Percentiles rank a stretch among this genome's conserved stretches.
These are phyloP conservation scores for Octomys mimax DNA, from an alignment of 2,797 vertebrate genomes.

Conservation along the genomic window DNA sequence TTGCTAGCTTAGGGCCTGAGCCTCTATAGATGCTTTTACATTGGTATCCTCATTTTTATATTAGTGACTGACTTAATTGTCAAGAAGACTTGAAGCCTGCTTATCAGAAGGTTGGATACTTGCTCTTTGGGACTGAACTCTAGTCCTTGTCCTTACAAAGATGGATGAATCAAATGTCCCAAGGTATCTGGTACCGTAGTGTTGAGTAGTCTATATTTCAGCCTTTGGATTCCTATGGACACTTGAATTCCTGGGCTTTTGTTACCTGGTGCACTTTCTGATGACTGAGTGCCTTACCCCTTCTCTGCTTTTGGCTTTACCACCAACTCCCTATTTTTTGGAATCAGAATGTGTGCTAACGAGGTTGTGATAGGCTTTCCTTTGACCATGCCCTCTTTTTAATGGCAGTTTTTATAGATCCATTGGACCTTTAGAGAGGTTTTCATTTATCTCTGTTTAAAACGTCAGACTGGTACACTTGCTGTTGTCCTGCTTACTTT, in stretches of 20 bases:
- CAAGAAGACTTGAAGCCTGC: background rate
- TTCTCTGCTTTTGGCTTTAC: background rate
- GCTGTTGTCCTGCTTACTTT: background rate
- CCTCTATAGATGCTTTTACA: background rate
- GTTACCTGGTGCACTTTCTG: background rate
- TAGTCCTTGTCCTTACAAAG: background rate
- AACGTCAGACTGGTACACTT: background rate
- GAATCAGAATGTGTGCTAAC: background rate
- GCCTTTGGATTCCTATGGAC: background rate
- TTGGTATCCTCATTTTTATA: background rate
- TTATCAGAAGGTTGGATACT: constrained; percentile 34
- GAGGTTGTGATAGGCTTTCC: background rate
- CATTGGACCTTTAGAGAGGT: background rate
- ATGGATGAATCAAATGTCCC: background rate
- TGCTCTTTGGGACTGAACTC: background rate
- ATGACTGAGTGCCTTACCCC: background rate
- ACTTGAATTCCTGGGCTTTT: background rate
- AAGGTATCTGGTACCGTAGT: no score
- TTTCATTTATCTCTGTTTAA: background rate
- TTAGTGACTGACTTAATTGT: background rate
- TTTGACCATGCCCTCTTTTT: background rate
- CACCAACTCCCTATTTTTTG: background rate
- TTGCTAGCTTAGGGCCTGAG: background rate
- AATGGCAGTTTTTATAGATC: background rate
- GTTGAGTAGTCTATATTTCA: background rate